Evolutionary conservation across 2,888 invertebrate genomes (phyloP).

Genomic region (Mesoligia furuncula): DNA sequence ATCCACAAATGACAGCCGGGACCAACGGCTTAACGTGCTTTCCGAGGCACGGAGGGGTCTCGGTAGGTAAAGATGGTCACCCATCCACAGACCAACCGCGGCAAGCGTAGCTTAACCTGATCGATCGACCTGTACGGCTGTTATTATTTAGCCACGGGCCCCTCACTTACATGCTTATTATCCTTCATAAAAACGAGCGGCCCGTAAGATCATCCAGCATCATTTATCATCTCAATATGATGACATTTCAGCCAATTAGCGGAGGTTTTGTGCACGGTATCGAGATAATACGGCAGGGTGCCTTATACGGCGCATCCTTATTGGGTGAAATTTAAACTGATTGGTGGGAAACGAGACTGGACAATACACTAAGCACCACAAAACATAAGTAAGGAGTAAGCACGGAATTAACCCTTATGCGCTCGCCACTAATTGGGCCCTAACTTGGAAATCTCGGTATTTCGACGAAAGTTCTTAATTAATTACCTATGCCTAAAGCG

Average conservation of each 20-base stretch:
- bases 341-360: constrained; percentile 82
- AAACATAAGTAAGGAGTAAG: constrained; percentile 54
- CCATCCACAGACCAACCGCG: no score
- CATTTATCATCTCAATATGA: constrained; percentile 80
- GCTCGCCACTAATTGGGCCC: constrained; percentile 84
- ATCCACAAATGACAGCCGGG: no score
- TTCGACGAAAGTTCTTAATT: constrained; percentile 65
- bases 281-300: constrained; percentile 75
- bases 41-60: no score
- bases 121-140: no score
- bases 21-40: no score
- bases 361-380: constrained; percentile 79
- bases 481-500: constrained; percentile 57
- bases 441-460: constrained; percentile 77
- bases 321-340: constrained; percentile 87
- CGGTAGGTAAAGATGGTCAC: no score
- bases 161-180: constrained; percentile 42
- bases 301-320: constrained; percentile 81
- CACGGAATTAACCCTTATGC: constrained; percentile 76
- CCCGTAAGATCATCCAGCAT: constrained; percentile 45
- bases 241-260: constrained; percentile 86
- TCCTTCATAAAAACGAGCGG: constrained; percentile 37
- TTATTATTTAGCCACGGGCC: no score
- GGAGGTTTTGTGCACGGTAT: constrained; percentile 77
- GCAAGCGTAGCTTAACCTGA: no score